phyloP scores from a whole-genome alignment of 2,797 vertebrate species.

The Myoxocephalus aenaeus region DNA sequence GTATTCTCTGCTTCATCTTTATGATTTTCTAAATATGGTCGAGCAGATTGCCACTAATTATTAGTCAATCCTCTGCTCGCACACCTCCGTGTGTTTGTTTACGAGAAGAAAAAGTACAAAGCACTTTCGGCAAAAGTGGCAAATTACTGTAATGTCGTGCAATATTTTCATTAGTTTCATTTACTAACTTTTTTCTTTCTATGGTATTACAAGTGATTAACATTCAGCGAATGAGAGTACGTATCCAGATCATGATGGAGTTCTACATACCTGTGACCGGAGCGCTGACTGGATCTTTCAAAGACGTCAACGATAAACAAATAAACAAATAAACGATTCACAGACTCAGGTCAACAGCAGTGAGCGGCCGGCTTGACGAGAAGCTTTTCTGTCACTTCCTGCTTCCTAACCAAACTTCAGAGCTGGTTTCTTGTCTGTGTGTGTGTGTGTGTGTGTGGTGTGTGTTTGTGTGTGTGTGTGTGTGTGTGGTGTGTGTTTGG shows the following conservation, averaged over 20 bases:
- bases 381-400: background rate
- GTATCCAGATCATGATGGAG: background rate
- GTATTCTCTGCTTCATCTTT: too few relatives aligned
- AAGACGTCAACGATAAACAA: too few relatives aligned
- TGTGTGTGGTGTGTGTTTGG: too few relatives aligned
- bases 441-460: background rate
- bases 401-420: background rate
- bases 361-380: rapidly evolving
- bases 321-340: background rate
- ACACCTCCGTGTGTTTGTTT: background rate
- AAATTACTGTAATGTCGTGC: background rate
- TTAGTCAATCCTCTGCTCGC: background rate
- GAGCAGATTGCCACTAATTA: background rate
- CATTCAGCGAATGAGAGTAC: background rate
- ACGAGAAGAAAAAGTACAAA: background rate
- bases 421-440: too few relatives aligned
- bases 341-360: background rate
- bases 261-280: slow-evolving; percentile 28
- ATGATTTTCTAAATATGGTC: background rate
- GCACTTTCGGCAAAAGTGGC: background rate
- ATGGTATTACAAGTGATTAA: background rate
- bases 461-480: too few relatives aligned
- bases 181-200: background rate
- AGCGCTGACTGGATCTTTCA: background rate
- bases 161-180: background rate